Evolutionary conservation across 2,888 invertebrate genomes (phyloP).

Genomic region (Idaea straminata): DNA sequence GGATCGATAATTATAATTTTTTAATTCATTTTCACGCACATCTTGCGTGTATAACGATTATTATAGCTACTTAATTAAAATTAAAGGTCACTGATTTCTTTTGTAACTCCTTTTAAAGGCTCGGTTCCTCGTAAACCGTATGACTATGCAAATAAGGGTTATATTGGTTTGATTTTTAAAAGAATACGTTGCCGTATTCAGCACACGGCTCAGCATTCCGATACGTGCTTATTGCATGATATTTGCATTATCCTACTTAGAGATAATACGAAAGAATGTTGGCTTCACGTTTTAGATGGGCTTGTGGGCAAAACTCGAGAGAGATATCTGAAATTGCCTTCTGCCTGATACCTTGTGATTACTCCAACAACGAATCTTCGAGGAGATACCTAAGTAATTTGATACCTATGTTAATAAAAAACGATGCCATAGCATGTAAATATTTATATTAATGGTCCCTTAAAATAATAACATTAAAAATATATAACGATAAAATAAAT

Average conservation of each 20-base stretch:
- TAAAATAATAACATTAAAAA: too few species aligned
- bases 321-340: too few species aligned
- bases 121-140: constrained; percentile 16
- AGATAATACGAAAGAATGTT: constrained; percentile 8
- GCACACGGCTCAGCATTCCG: constrained; percentile 59
- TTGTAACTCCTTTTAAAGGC: constrained; percentile 33
- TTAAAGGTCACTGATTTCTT: constrained; percentile 46
- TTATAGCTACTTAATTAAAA: constrained; percentile 13
- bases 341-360: too few species aligned
- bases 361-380: too few species aligned
- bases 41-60: constrained; percentile 12
- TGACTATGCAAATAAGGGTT: constrained; percentile 20
- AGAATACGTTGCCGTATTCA: constrained; percentile 34
- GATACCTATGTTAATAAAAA: too few species aligned
- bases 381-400: too few species aligned
- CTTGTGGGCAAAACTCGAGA: too few species aligned
- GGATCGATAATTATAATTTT: background rate
- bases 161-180: constrained; percentile 29
- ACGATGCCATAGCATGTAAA: too few species aligned
- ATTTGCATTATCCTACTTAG: constrained; percentile 49
- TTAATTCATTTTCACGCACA: background rate
- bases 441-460: too few species aligned
- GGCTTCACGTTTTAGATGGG: background rate
- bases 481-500: too few species aligned
- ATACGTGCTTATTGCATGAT: constrained; percentile 56